Evolutionary conservation across 1,140 invertebrate species (phyloP), one percentile per base, ranked within the genome.

Genomic region (Drosophila teissieri): DNA sequence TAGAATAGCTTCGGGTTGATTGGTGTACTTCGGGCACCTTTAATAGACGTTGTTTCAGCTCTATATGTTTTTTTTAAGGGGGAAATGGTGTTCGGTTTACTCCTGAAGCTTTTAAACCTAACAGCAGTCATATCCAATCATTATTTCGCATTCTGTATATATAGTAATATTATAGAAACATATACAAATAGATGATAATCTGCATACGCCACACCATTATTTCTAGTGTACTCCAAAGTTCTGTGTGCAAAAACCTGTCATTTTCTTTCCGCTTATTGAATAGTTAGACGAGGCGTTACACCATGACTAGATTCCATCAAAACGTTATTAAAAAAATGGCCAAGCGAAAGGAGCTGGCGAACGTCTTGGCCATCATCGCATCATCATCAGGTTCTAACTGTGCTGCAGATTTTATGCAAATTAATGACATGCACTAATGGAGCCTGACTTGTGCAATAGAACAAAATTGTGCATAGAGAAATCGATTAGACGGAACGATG

Each of bases 381-480:
- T 52, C 52, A 65, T 57, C 40, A 49, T 42, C 51, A 65, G 62
- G 63, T 72, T 75, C 75, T 83, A 86, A 88, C 82, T 70, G 65
- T 57, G 78, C 82, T 58, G 73, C 67, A 75, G 70, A 79, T 79
- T 77, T 78, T 70, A 85, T 81, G 79, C 75, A 86, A 86, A 88
- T 86, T 86, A 86, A 86, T 86, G 83, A 76, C 65, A 86, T 78
- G 74, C 82, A 85, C 83, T 85, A 85, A 85, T 85, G 82, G 83
- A 86, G 73, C 73, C 53, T 58, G 73, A 75, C 68, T 73, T 67
- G 44, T 31, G 69, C 46, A 57, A 74, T 54, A 56, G 24, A 54
- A 24, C 52, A 37, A 65, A 60, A 73, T 49, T 62, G 52, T 42
- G 42, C 53, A 68, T 36, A 42, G 55, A 55, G 62, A 65, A 84